Percentiles rank a stretch among this genome's conserved stretches.
phyloP scores from a whole-genome alignment of 2,888 invertebrate species.

The Archips crataeganus region DNA sequence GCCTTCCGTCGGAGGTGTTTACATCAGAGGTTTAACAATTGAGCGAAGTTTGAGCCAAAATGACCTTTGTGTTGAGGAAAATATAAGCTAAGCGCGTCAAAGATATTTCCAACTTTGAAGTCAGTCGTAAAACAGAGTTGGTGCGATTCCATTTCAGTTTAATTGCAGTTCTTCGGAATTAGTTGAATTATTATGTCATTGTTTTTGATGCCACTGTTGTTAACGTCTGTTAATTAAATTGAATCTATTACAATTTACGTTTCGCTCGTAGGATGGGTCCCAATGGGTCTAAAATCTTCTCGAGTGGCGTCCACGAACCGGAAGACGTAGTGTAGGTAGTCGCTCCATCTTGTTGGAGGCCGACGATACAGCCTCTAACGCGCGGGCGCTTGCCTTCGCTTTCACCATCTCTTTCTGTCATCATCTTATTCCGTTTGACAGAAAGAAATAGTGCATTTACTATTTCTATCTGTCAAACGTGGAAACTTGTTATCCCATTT shows the following conservation, averaged over 20 bases:
- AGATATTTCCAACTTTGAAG: conserved; percentile 1
- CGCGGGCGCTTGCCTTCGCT: too few species aligned
- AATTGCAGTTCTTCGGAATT: background rate
- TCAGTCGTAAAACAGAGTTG: background rate
- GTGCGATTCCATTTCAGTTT: background rate
- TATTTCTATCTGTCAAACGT: too few species aligned
- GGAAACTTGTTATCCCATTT: too few species aligned
- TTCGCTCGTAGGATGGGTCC: too few species aligned
- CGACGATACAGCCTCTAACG: too few species aligned
- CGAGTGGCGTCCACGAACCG: too few species aligned
- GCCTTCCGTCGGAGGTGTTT: conserved; percentile 22
- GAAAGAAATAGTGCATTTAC: too few species aligned
- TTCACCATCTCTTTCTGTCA: too few species aligned
- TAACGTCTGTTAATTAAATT: background rate
- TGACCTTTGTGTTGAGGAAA: conserved; percentile 1
- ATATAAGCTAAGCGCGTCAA: conserved; percentile 7
- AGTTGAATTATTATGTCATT: background rate
- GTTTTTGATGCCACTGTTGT: conserved; percentile 3
- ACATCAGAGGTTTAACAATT: conserved; percentile 20
- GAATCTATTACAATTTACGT: background rate
- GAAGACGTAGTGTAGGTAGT: too few species aligned
- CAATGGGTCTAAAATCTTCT: too few species aligned
- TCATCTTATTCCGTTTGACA: too few species aligned
- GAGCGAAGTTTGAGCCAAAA: background rate
- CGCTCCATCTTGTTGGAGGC: too few species aligned